Evolutionary conservation across 2,797 vertebrate species (phyloP), one percentile per base, ranked within the genome.

Genomic region (Podarcis siculus): DNA sequence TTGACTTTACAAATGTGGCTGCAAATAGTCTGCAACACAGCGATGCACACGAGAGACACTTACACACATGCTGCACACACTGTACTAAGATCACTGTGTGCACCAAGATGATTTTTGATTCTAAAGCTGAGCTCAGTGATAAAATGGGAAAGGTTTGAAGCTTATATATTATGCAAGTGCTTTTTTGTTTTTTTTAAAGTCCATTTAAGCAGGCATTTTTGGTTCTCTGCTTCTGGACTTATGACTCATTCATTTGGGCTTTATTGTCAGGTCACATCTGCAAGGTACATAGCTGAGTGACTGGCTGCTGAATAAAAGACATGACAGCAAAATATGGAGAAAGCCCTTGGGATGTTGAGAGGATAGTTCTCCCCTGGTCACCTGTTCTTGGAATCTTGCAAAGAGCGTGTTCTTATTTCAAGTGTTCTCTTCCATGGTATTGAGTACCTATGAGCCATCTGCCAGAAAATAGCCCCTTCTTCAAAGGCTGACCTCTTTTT

Each of bases 181-280:
- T 37, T 67, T 23, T 61, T 67, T 49, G 39, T 10, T 45, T 10
- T 42, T 55, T 55, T 55, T 55, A 55, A 85, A 76, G 83, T 67
- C 78, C 42, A 64, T 30, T 87, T 87, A 67, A 89, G 64, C 69
- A 80, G 35, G 80, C 58, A 81, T 49, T n/a, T 27, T 76, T 85
- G 49, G 58, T 85, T 49, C 58, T 80, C 35, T 55, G 10, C 69
- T 85, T 81, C 69, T 55, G 45, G 39, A 66, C 27, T 8, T 45
- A 49, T 85, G 69, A 81, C n/a, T 80, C 58, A 89, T 80, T 85
- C 25, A 80, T 81, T 85, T 85, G 78, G 25, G 79, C 13, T 80
- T 64, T 55, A 75, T 66, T 89, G 83, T 85, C 87, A 89, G 17
- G 39, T 80, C 25, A 27, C 66, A 81, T 89, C 58, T 81, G 58